Conservation (phyloP, 2,888 invertebrate species). For the Oscheius onirici region DNA sequence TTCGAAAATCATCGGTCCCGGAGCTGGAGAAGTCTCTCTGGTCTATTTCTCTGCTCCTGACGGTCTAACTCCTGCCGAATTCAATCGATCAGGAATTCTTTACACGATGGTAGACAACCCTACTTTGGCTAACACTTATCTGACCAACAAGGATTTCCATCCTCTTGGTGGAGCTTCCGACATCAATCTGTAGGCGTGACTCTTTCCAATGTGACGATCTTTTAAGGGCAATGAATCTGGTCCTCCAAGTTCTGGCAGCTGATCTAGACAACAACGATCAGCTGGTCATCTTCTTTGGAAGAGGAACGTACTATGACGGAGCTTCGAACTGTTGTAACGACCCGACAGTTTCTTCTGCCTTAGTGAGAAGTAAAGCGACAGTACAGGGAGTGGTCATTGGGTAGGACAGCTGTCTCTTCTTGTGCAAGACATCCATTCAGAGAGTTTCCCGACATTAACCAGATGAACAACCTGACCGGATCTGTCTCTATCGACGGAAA, state of each 20-base stretch:
- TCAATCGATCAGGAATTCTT: constrained; percentile 23
- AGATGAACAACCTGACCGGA: constrained; percentile 41
- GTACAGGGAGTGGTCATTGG: constrained; percentile 30
- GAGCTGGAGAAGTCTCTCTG: constrained; percentile 26
- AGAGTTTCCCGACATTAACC: constrained; percentile 10
- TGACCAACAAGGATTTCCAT: not conserved
- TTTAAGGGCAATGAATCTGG: constrained; percentile 21
- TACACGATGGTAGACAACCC: not conserved
- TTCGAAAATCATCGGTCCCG: not conserved
- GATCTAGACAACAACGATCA: constrained; percentile 23
- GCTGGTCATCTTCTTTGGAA: constrained; percentile 28
- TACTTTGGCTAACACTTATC: not conserved
- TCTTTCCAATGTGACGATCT: not conserved
- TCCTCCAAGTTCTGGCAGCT: constrained; percentile 4
- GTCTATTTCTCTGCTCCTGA: constrained; percentile 26
- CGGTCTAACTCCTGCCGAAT: not conserved
- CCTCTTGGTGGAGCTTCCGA: constrained; percentile 26
- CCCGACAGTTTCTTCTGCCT: not conserved
- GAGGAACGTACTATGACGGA: constrained; percentile 18
- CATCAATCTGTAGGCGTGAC: constrained; percentile 5
- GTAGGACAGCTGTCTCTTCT: not conserved
- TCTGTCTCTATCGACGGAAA: constrained; percentile 45
- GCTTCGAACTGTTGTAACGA: constrained; percentile 28
- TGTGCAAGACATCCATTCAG: not conserved
- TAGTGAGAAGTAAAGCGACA: constrained; percentile 6